These are phyloP conservation scores for Pantherophis guttatus DNA, from an alignment of 2,113 vertebrate genomes.

Conservation along the genomic window DNA sequence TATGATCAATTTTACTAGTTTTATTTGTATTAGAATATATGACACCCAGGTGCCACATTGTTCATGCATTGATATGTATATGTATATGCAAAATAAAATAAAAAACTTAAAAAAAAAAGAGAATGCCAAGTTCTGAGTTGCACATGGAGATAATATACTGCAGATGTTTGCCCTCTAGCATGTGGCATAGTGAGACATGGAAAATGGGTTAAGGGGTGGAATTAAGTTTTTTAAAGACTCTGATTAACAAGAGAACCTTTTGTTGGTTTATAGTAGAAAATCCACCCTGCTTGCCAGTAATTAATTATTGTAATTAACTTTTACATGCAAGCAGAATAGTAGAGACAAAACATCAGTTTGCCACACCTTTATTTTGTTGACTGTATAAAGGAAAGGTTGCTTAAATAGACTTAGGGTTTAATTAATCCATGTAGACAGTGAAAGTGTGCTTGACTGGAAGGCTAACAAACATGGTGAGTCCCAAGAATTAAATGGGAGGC, in stretches of 20 bases:
- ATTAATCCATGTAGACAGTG: neutral
- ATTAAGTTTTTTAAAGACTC: neutral
- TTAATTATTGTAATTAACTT: neutral
- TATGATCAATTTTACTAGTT: no score
- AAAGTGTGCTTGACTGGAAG: neutral
- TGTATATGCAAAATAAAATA: no score
- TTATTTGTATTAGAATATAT: no score
- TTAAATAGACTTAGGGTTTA: neutral
- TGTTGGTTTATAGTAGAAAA: neutral
- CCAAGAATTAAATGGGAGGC: neutral
- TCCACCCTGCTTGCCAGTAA: neutral
- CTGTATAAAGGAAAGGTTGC: neutral
- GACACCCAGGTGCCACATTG: no score
- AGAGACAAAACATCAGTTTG: neutral
- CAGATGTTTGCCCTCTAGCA: neutral
- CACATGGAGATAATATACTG: neutral
- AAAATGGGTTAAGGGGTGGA: neutral
- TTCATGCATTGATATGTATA: no score
- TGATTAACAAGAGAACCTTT: neutral
- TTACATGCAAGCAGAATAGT: neutral
- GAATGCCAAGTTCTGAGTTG: neutral
- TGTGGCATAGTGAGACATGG: neutral
- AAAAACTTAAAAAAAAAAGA: neutral
- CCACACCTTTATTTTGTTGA: neutral
- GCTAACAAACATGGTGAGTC: neutral